Base-by-base conservation (phyloP, 2,797 vertebrate genomes). In the Craterocephalus amniculus region DNA sequence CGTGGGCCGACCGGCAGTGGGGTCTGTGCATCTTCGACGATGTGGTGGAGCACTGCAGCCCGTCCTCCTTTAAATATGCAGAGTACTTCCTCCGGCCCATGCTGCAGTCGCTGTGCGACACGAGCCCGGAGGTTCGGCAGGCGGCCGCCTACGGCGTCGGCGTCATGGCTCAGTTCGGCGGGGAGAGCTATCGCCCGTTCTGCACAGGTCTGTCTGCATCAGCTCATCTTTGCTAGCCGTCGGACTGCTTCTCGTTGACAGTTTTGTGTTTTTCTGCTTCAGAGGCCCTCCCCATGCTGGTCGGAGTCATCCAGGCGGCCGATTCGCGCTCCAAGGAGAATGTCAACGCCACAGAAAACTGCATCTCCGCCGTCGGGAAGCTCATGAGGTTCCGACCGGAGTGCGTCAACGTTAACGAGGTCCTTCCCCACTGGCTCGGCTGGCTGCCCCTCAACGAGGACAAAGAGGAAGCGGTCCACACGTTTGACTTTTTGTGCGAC, bases 391-490 rank as follows among this genome's bases (percentile, higher is more conserved):
- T 96, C 80, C 93, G 96, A 40, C 97, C 97, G 0, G 97, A 99
- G 89, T 99, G 98, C 51, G 91, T 97, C 49, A 97, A 95, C 14
- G 96, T 97, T 18, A 96, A 94, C 31, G 97, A 99, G 91, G 92
- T 99, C 67, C 94, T 99, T 2, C 98, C 97, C 6, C 98, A 99
- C 27, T 99, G 98, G 98, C 92, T 99, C 74, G 95, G 95, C n/a
- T 99, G 98, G 97, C 95, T 99, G 63, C 98, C 98, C 0, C 94
- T 99, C 72, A 97, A 97, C n/a, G 98, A 99, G 88, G 98, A 99
- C 90, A 99, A 99, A 88, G 98, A 99, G 85, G 98, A 99, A 89
- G 98, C 98, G 3, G 95, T 97, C 66, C 97, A 99, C 92, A 97
- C 97, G 0, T 98, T 99, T 72, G 97, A 91, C 90, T 99, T 97